Conservation (phyloP, 2,797 vertebrate species). For the Anabacerthia variegaticeps region DNA sequence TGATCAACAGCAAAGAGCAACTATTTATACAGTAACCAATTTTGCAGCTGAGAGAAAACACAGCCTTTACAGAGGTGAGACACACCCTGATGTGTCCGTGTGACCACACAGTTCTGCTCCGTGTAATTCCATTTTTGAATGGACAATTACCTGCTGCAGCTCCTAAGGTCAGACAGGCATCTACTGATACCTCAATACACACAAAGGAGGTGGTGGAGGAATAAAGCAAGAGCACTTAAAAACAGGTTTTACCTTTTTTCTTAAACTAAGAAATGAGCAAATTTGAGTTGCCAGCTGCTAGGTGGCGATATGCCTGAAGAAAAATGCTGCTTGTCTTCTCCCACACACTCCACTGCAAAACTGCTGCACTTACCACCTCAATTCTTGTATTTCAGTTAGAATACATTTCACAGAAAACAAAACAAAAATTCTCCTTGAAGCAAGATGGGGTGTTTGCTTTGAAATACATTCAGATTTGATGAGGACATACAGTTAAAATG, state of each 20-base stretch:
- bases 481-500: background rate
- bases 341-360: background rate
- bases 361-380: rapidly evolving
- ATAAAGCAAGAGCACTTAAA: background rate
- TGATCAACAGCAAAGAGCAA: background rate
- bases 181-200: background rate
- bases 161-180: background rate
- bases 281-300: background rate
- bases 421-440: background rate
- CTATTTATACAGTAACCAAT: background rate
- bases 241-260: background rate
- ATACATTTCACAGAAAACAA: background rate
- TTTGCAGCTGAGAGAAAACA: background rate
- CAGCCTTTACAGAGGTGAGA: rapidly evolving
- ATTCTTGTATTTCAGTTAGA: background rate
- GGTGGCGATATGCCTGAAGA: constrained; percentile 41
- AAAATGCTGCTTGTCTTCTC: background rate
- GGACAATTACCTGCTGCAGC: background rate
- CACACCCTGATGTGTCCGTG: background rate
- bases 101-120: background rate
- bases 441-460: background rate
- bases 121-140: background rate
- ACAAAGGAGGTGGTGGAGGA: background rate
- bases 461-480: background rate
- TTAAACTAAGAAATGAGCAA: background rate